Evolutionary conservation across 2,797 vertebrate genomes (phyloP).

Genomic region (Somateria mollissima): DNA sequence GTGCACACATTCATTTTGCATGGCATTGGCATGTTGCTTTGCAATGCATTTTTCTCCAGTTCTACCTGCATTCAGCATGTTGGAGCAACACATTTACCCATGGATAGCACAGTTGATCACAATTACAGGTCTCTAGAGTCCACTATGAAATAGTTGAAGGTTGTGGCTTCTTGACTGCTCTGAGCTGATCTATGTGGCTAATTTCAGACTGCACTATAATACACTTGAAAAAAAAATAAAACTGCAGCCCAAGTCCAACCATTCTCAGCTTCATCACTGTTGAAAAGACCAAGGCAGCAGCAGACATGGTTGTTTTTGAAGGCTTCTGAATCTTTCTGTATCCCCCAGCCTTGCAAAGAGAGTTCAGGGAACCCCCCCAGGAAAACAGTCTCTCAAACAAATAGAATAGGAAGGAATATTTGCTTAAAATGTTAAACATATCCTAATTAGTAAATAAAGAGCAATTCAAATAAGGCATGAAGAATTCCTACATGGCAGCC

Average conservation of each 20-base stretch:
- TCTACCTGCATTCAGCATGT: neutral
- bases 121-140: neutral
- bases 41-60: neutral
- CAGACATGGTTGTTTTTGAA: neutral
- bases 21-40: neutral
- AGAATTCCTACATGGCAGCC: neutral
- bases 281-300: neutral
- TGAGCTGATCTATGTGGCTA: neutral
- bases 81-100: neutral
- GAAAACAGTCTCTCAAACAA: neutral
- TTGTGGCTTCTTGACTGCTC: neutral
- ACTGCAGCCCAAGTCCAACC: neutral
- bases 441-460: slow-evolving; percentile 30
- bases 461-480: neutral
- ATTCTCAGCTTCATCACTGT: rapidly evolving
- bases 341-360: neutral
- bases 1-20: neutral
- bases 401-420: neutral
- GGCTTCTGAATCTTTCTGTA: neutral
- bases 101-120: neutral
- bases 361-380: neutral
- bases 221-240: neutral
- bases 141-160: neutral
- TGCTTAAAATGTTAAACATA: slow-evolving; percentile 4
- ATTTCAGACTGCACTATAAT: neutral